Base-by-base conservation (phyloP, 1,140 invertebrate genomes). In the Orussus abietinus region DNA sequence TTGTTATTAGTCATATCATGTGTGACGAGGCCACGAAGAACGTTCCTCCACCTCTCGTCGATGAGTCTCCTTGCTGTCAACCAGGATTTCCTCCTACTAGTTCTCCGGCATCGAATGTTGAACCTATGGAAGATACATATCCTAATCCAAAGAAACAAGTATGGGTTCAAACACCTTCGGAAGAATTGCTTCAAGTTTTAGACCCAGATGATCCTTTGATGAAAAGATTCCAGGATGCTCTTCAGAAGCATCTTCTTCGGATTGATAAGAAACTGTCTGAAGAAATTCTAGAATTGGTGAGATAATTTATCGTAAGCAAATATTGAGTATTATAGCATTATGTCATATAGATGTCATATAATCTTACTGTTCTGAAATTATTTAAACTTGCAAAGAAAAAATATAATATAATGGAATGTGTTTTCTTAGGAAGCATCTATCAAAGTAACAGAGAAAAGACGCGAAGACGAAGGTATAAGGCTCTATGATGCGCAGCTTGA, bases 201-300 rank as follows among this genome's bases (percentile, higher is more conserved):
- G 70, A 77, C 54, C 78, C 82, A 0, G 75, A 84, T 52, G 81
- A 85, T 68, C 80, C 79, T 2, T 65, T 84, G 21, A 75, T 85
- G 65, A 62, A 73, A 35, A 74, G 70, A 51, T 85, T 85, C 53
- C 83, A 85, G 66, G 52, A 74, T 52, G 73, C 80, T 0, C 56
- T 85, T 0, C 78, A 75, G 42, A 60, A 68, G 14, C 80, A 84
- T 61, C 66, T 84, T 1, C 32, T 68, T 13, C 68, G 66, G 14
- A 74, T 80, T n/a, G 72, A 80, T 49, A 57, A 75, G 21, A 69
- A 69, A 34, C 57, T 82, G 7, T 66, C 72, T 28, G 70, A 75
- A 47, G 81, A 84, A 54, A 77, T 81, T 42, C 51, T 59, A 9
- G 74, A n/a, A n/a, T n/a, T n/a, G n/a, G n/a, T n/a, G n/a, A n/a